Evolutionary conservation across 2,888 invertebrate species (phyloP).

Genomic region (Lissocephala sabroskyi): DNA sequence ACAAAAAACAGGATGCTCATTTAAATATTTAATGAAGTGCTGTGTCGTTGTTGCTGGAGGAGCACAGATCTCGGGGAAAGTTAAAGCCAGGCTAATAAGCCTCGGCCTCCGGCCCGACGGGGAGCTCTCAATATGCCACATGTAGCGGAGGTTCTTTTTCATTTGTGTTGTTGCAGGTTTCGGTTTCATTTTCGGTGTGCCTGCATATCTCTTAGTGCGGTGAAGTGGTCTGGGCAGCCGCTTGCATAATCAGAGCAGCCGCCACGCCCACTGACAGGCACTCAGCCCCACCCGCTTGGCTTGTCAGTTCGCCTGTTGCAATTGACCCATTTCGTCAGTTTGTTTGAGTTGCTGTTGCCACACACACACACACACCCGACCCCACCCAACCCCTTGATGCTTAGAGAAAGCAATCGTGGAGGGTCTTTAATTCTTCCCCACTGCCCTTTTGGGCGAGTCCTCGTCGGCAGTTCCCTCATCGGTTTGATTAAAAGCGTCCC

Average conservation of each 20-base stretch:
- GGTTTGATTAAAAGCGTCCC: too few relatives aligned
- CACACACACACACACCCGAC: too few relatives aligned
- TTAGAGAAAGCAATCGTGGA: too few relatives aligned
- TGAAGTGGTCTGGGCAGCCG: neutral
- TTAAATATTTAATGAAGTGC: conserved; percentile 65
- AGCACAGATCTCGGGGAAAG: too few relatives aligned
- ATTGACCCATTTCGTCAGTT: conserved; percentile 47
- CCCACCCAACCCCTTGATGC: too few relatives aligned
- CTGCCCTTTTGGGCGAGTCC: too few relatives aligned
- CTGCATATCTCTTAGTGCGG: too few relatives aligned
- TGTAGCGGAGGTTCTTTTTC: conserved; percentile 47
- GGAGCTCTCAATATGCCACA: conserved; percentile 21
- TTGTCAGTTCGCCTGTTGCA: neutral
- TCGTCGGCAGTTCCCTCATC: too few relatives aligned
- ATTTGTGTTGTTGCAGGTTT: too few relatives aligned
- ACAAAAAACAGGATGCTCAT: conserved; percentile 61
- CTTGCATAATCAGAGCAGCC: conserved; percentile 13
- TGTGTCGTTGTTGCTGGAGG: conserved; percentile 40
- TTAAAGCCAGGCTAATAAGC: too few relatives aligned
- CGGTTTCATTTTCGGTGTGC: conserved; percentile 29
- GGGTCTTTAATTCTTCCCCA: too few relatives aligned
- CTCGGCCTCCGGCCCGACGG: neutral
- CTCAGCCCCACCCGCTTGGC: neutral
- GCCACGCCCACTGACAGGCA: too few relatives aligned
- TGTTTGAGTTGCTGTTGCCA: conserved; percentile 4